phyloP scores from a whole-genome alignment of 2,888 invertebrate species.

The Drosophila dives region DNA sequence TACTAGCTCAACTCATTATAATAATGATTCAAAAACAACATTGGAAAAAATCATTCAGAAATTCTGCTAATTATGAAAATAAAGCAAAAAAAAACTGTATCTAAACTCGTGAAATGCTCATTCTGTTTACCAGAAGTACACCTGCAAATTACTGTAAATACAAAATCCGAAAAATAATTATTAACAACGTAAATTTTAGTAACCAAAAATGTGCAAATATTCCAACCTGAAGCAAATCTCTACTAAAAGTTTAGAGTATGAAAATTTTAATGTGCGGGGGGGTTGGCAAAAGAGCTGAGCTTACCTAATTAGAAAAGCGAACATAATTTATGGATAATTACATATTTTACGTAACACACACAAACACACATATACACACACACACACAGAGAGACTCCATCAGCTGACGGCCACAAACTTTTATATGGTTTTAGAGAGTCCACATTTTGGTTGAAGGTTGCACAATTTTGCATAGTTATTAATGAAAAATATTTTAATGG shows the following conservation, averaged over 20 bases:
- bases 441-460: conserved; percentile 22
- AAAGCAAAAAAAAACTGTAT: not conserved
- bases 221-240: conserved; percentile 23
- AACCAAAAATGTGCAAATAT: conserved; percentile 59
- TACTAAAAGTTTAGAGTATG: too few relatives aligned
- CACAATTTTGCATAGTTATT: conserved; percentile 17
- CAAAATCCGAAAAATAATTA: conserved; percentile 53
- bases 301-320: conserved; percentile 49
- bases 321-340: conserved; percentile 68
- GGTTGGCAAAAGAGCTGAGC: not conserved
- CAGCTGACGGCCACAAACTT: not conserved
- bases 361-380: conserved; percentile 2
- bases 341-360: conserved; percentile 48
- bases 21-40: not conserved
- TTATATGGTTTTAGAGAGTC: conserved; percentile 17
- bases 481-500: conserved; percentile 39
- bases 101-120: not conserved
- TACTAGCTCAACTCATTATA: conserved; percentile 11
- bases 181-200: conserved; percentile 53
- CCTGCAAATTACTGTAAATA: conserved; percentile 37
- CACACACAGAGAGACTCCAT: not conserved
- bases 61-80: conserved; percentile 29
- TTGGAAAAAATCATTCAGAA: not conserved
- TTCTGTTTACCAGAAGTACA: conserved; percentile 7
- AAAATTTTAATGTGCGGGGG: not conserved